A percentile compares a stretch with the other conserved stretches of the same genome.
Evolutionary conservation across 2,113 vertebrate genomes (phyloP).

Genomic region (Cichladusa arquata): DNA sequence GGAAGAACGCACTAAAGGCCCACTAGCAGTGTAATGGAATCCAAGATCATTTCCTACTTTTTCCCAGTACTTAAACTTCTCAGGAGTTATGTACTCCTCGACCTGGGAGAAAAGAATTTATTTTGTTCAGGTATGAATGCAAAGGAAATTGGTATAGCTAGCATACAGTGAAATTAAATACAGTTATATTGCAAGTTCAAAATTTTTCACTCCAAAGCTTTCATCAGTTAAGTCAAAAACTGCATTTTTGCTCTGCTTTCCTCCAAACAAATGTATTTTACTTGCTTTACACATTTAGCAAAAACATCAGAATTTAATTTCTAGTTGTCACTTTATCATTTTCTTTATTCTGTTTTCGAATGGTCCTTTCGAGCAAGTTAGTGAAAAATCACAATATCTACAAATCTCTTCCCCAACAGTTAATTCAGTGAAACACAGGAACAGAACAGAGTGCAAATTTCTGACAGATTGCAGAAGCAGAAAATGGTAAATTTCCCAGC

Average conservation of each 20-base stretch:
- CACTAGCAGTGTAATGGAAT: slow-evolving; percentile 93
- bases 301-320: neutral
- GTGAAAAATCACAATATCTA: neutral
- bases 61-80: slow-evolving; percentile 94
- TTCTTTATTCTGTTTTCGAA: neutral
- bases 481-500: neutral
- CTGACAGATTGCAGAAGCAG: neutral
- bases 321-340: neutral
- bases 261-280: neutral
- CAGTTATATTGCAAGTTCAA: neutral
- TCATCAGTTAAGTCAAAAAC: neutral
- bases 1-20: slow-evolving; percentile 93
- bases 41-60: slow-evolving; percentile 91
- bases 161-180: neutral
- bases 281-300: neutral
- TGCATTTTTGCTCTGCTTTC: neutral
- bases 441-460: neutral
- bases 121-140: neutral
- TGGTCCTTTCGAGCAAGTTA: neutral
- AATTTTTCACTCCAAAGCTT: neutral
- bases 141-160: neutral
- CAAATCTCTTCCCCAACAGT: neutral
- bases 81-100: slow-evolving; percentile 93
- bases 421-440: neutral
- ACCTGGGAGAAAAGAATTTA: slow-evolving; percentile 77